Base-by-base conservation (phyloP, 2,888 invertebrate genomes). In the Parnassius apollo region DNA sequence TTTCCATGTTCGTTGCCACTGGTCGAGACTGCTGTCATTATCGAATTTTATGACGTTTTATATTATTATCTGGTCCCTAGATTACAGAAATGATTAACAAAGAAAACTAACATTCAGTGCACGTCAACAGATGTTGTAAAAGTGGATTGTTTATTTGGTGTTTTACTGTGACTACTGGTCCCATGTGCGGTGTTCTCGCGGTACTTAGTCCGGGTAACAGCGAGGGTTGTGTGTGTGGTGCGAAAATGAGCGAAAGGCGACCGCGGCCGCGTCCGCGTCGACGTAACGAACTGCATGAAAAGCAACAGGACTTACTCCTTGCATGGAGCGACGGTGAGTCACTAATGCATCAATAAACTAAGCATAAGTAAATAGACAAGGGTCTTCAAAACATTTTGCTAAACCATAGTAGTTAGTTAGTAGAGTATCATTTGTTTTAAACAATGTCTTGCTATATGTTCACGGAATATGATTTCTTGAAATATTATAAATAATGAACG, bases 251-350 rank as follows among this genome's bases (percentile, higher is more conserved):
- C 73, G 83, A 81, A 66, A 83, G 77, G 72, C 78, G 78, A 66
- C 73, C 75, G 64, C 81, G 87, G 72, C 81, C 85, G 70, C 82
- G 88, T 69, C 86, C 88, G 68, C 82, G 85, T 58, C 82, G 87
- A 64, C 85, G 86, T 62, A 86, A 88, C 78, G 88, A 86, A 64
- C 75, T 83, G 68, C 81, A 81, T 67, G 88, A 88, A 65, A 86
- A 83, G 68, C 81, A 79, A 49, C 88, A 88, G 77, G 90, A 91
- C 69, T 75, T 91, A 71, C 82, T 91, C 58, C 78, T 85, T 59
- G 81, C 85, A 67, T 91, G 91, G 91, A 86, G 80, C 65, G 80
- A 89, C 74, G 91, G 91, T 91, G 78, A 91, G 91, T 79, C 9
- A 35, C 7, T 35, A 35, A 35, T 35, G 35, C 7, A 35, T 35